phyloP scores from a whole-genome alignment of 2,888 invertebrate species.

The Melinaea menophilus region DNA sequence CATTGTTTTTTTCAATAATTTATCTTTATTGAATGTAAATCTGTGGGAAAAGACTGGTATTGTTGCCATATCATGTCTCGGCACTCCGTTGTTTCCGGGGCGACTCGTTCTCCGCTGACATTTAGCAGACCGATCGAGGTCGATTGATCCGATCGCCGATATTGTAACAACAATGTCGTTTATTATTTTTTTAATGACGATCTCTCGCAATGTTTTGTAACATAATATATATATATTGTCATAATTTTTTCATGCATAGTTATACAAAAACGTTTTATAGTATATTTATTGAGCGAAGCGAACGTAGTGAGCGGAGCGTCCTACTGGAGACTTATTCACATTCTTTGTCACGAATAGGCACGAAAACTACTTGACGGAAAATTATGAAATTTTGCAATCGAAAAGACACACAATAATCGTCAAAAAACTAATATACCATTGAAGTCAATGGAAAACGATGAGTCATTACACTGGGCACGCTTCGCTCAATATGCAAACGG shows the following conservation, averaged over 20 bases:
- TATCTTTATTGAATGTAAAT: constrained; percentile 29
- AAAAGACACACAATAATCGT: too few species aligned
- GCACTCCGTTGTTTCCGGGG: constrained; percentile 60
- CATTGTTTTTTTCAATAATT: constrained; percentile 14
- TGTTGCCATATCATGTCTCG: constrained; percentile 57
- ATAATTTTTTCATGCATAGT: neutral
- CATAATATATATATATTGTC: neutral
- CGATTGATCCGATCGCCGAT: constrained; percentile 32
- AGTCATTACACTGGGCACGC: too few species aligned
- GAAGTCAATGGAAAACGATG: too few species aligned
- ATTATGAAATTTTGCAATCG: too few species aligned
- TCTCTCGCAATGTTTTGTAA: neutral
- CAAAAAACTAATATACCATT: too few species aligned
- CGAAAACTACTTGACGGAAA: too few species aligned
- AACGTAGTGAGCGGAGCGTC: too few species aligned
- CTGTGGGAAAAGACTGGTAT: constrained; percentile 49
- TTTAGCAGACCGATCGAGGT: constrained; percentile 71
- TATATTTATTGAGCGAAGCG: too few species aligned
- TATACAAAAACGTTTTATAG: neutral
- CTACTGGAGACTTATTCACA: too few species aligned
- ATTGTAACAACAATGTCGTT: constrained; percentile 15
- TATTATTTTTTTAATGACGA: neutral
- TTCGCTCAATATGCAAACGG: too few species aligned
- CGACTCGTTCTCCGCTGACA: constrained; percentile 66
- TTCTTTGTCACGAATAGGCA: too few species aligned